phyloP scores from a whole-genome alignment of 2,797 vertebrate species.

The Scleropages formosus region DNA sequence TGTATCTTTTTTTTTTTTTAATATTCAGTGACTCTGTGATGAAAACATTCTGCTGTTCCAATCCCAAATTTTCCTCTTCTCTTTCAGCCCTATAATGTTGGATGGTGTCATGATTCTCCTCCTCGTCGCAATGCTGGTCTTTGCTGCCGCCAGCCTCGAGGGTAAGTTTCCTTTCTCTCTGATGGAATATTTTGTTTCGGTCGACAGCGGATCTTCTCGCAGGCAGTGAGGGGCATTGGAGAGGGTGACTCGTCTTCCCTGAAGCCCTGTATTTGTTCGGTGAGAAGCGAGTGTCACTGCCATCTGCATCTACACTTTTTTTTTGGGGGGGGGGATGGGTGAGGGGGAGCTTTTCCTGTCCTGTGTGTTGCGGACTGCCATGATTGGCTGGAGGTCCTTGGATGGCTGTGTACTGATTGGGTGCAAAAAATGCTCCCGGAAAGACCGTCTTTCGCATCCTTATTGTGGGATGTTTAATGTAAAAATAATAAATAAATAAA shows the following conservation, averaged over 20 bases:
- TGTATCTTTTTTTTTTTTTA: neutral
- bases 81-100: slow-evolving; percentile 71
- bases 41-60: neutral
- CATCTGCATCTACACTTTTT: neutral
- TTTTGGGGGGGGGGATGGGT: neutral
- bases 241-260: neutral
- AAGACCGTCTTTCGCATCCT: slow-evolving; percentile 14
- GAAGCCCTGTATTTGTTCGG: neutral
- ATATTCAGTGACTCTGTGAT: neutral
- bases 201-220: neutral
- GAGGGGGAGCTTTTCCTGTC: slow-evolving; percentile 1
- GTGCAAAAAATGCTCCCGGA: neutral
- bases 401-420: slow-evolving; percentile 13
- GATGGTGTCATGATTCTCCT: slow-evolving; percentile 77
- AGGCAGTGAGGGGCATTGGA: neutral
- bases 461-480: neutral
- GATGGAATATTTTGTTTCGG: neutral
- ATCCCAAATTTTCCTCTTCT: neutral
- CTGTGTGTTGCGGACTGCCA: neutral
- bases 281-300: too few species aligned
- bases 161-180: slow-evolving; percentile 68
- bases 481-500: too few species aligned
- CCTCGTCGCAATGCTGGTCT: slow-evolving; percentile 70
- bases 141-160: slow-evolving; percentile 74
- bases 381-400: slow-evolving; percentile 1